A percentile compares a stretch with the other conserved stretches of the same genome.
phyloP scores from a whole-genome alignment of 2,888 invertebrate genomes.

The Daptonema setosum region DNA sequence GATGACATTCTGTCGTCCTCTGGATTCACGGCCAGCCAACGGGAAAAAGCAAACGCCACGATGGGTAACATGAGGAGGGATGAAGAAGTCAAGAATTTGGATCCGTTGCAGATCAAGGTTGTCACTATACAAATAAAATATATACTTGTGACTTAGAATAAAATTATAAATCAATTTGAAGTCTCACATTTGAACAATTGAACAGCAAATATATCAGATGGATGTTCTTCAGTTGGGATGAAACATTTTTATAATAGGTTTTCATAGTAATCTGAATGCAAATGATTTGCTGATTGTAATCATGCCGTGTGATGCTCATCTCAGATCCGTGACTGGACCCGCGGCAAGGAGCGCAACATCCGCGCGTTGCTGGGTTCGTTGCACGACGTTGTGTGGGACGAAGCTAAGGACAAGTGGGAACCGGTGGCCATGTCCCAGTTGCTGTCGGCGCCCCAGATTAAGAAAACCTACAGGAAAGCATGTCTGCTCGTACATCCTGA shows the following conservation, averaged over 20 bases:
- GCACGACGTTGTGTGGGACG: constrained; percentile 67
- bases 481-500: constrained; percentile 95
- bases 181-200: no score
- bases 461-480: constrained; percentile 78
- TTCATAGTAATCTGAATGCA: constrained; percentile 5
- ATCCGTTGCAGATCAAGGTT: constrained; percentile 32
- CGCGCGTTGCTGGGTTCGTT: constrained; percentile 79
- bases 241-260: no score
- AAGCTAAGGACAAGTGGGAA: constrained; percentile 63
- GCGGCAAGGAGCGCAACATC: constrained; percentile 87
- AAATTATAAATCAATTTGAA: no score
- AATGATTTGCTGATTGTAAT: not conserved
- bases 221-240: no score
- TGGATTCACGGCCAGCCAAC: constrained; percentile 15
- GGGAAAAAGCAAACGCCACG: not conserved
- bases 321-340: constrained; percentile 51
- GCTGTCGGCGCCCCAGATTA: constrained; percentile 72
- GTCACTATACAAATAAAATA: no score
- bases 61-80: constrained; percentile 28
- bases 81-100: constrained; percentile 27
- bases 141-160: no score
- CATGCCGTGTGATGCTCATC: constrained; percentile 1
- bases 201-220: no score
- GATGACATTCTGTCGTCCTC: constrained; percentile 31
- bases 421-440: constrained; percentile 83